Evolutionary conservation across 2,113 vertebrate species (phyloP).

Genomic region (Rissa tridactyla): DNA sequence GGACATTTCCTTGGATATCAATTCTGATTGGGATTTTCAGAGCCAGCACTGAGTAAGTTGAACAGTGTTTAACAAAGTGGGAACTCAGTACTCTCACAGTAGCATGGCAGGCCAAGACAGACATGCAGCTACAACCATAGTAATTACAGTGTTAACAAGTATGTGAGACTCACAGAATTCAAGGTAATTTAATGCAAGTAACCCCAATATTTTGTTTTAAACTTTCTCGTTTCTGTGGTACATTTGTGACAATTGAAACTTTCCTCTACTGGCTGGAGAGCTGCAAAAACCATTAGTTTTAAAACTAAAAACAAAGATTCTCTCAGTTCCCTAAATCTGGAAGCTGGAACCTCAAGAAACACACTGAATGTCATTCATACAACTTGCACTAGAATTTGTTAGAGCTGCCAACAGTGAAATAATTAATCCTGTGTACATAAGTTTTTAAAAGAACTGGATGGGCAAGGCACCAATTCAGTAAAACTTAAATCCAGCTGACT

Average conservation of each 20-base stretch:
- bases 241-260: background rate
- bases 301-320: slow-evolving; percentile 40
- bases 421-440: slow-evolving; percentile 35
- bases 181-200: background rate
- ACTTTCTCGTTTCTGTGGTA: background rate
- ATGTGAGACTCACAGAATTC: fast-evolving
- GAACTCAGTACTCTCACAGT: background rate
- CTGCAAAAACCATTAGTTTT: background rate
- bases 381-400: background rate
- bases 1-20: background rate
- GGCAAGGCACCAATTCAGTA: background rate
- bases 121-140: background rate
- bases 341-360: background rate
- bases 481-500: background rate
- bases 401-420: slow-evolving; percentile 40
- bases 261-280: background rate
- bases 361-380: slow-evolving; percentile 50
- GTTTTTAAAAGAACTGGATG: background rate
- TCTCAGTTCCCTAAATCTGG: slow-evolving; percentile 21
- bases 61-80: background rate
- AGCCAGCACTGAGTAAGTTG: background rate
- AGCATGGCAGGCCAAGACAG: background rate
- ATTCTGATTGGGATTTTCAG: background rate
- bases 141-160: background rate
- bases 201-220: background rate